A percentile compares a stretch with the other conserved stretches of the same genome.
Evolutionary conservation across 2,888 invertebrate genomes (phyloP).

Genomic region (Parnassius smintheus): DNA sequence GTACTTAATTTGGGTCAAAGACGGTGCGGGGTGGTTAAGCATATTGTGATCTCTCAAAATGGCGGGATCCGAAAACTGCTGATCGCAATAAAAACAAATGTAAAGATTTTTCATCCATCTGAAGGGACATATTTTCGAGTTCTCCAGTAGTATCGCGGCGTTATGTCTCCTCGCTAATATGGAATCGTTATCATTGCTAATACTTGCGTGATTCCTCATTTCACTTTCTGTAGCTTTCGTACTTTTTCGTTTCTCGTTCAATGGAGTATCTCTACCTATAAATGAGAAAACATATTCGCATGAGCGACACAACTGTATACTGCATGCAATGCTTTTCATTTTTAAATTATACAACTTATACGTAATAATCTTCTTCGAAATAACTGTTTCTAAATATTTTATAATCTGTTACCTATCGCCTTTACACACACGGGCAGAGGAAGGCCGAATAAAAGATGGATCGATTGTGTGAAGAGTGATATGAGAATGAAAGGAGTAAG

Average conservation of each 20-base stretch:
- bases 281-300: conserved; percentile 58
- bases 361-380: no score
- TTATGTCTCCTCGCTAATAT: conserved; percentile 54
- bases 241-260: conserved; percentile 29
- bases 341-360: not conserved
- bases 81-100: conserved; percentile 64
- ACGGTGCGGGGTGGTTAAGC: conserved; percentile 41
- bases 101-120: conserved; percentile 67
- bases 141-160: conserved; percentile 53
- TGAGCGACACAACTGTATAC: conserved; percentile 39
- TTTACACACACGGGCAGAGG: no score
- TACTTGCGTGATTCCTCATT: conserved; percentile 37
- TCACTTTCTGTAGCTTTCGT: conserved; percentile 29
- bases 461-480: no score
- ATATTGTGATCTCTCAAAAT: conserved; percentile 49
- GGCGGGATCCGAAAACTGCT: conserved; percentile 54
- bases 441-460: no score
- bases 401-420: not conserved
- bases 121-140: conserved; percentile 64
- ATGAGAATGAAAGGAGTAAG: no score
- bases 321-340: conserved; percentile 30
- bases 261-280: conserved; percentile 60
- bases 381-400: not conserved
- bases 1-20: conserved; percentile 42
- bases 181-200: conserved; percentile 41